A percentile compares a stretch with the other conserved stretches of the same genome.
These are phyloP conservation scores for Chloroceryle aenea DNA, from an alignment of 2,113 vertebrate species.

Conservation along the genomic window DNA sequence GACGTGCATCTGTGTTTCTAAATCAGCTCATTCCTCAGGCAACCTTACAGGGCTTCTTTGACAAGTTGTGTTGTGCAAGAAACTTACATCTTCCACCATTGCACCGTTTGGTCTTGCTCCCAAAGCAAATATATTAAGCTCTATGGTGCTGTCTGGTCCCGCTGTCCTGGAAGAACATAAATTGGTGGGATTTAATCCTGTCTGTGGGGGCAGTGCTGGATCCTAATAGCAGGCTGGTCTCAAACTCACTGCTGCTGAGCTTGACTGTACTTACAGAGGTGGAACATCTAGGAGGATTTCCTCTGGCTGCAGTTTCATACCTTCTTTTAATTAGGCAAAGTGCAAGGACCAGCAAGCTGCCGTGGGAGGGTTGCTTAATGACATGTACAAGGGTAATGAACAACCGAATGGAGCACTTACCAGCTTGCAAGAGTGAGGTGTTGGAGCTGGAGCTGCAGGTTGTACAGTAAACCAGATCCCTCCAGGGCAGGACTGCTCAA, in stretches of 20 bases:
- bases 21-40: not conserved
- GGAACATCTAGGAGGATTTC: not conserved
- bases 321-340: not conserved
- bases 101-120: not conserved
- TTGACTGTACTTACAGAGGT: not conserved
- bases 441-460: not conserved
- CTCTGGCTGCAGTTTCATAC: not conserved
- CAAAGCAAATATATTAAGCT: not conserved
- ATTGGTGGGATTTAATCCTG: not conserved
- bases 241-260: fast-evolving
- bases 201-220: not conserved
- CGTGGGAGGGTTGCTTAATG: not conserved
- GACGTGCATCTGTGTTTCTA: not conserved
- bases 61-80: not conserved
- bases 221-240: not conserved
- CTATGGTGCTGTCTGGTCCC: not conserved
- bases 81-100: not conserved
- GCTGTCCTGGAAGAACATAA: not conserved
- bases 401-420: not conserved
- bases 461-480: not conserved
- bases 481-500: not conserved
- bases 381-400: fast-evolving
- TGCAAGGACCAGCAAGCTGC: not conserved
- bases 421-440: fast-evolving
- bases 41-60: not conserved